Evolutionary conservation across 2,113 vertebrate genomes (phyloP).

Genomic region (Perca flavescens): DNA sequence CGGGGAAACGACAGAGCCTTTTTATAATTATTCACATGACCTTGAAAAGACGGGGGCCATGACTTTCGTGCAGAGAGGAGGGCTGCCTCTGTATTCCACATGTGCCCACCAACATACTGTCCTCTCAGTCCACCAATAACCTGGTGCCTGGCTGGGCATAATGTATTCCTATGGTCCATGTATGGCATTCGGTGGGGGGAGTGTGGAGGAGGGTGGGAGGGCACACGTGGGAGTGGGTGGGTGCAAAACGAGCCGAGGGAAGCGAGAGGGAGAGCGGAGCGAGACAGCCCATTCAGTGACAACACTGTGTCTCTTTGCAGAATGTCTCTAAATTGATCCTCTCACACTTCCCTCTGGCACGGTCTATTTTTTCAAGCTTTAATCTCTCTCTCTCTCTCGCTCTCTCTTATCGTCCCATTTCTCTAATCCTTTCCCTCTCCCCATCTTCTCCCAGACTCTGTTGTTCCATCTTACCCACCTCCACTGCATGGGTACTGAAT

Average conservation of each 20-base stretch:
- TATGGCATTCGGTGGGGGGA: constrained; percentile 48
- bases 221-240: constrained; percentile 72
- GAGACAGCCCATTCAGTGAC: constrained; percentile 52
- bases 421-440: constrained; percentile 60
- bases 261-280: constrained; percentile 30
- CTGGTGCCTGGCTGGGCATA: constrained; percentile 38
- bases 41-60: constrained; percentile 61
- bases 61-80: constrained; percentile 45
- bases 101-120: constrained; percentile 54
- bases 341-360: constrained; percentile 66
- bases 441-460: constrained; percentile 37
- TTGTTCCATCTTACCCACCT: constrained; percentile 40
- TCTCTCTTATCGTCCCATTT: constrained; percentile 52
- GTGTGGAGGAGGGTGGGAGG: constrained; percentile 19
- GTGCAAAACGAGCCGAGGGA: constrained; percentile 64
- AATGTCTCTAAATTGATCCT: constrained; percentile 68
- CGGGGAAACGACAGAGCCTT: constrained; percentile 30
- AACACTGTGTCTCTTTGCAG: constrained; percentile 59
- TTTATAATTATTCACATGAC: constrained; percentile 68
- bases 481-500: constrained; percentile 7
- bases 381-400: constrained; percentile 25
- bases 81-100: constrained; percentile 48
- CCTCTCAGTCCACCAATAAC: constrained; percentile 53
- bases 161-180: constrained; percentile 57
- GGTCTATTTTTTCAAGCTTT: constrained; percentile 63